Base-by-base conservation (phyloP, 2,113 vertebrate genomes). In the Dasyprocta punctata region DNA sequence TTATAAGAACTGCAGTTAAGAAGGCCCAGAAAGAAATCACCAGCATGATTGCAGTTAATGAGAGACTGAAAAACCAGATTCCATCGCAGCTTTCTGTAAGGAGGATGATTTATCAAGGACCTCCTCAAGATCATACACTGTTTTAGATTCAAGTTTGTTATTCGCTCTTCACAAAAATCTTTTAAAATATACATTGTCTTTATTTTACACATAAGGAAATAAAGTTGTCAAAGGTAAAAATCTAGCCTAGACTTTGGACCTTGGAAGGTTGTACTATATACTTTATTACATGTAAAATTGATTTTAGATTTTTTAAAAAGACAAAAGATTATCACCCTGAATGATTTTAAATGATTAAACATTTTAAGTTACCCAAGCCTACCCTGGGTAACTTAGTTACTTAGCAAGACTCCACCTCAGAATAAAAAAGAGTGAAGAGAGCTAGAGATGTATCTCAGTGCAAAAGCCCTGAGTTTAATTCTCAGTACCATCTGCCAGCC, bases 131-230 rank as follows among this genome's bases (percentile, higher is more conserved):
- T 90, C 54, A 81, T 22, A 60, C 12, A n/a, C 82, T 77, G 44
- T 87, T 95, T 89, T 89, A 86, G 47, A 47, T 33, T 95, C 41
- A 71, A 19, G 44, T 90, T 78, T 94, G 38, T 30, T 86, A 38
- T 86, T 97, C 65, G 60, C 14, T 73, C 44, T 78, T 85, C 24
- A 38, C 26, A 94, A 94, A 89, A 89, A 65, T 82, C 49, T 22
- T 96, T 14, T 22, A 92, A 47, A 13, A 20, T 73, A 60, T 7
- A 13, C 41, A 71, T 69, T 92, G 89, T 96, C 10, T 26, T 93
- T 86, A 47, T 78, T 89, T 86, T 94, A 67, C 14, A 80, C 73
- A 36, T 80, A 80, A 94, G 58, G 54, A 94, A 93, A 73, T 89
- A 86, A 88, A 86, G 4, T 95, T 92, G 6, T 22, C 30, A 30